Evolutionary conservation across 2,888 invertebrate genomes (phyloP).

Genomic region (Pollenia labialis): DNA sequence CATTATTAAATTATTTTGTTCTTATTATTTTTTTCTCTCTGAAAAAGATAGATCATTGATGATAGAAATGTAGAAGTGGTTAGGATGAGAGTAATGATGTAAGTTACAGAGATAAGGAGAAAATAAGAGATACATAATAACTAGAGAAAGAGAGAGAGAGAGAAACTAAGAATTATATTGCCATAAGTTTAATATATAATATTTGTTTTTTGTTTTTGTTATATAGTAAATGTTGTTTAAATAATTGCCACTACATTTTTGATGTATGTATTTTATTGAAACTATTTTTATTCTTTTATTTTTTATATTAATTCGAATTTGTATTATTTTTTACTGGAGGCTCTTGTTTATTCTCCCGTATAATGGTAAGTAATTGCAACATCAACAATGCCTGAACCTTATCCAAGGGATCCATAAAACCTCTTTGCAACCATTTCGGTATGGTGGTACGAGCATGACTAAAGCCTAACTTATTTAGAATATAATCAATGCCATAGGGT

Average conservation of each 20-base stretch:
- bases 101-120: neutral
- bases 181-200: constrained; percentile 50
- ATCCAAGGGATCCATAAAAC: constrained; percentile 98
- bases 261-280: constrained; percentile 50
- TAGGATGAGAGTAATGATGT: neutral
- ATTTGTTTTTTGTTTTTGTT: neutral
- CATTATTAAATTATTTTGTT: constrained; percentile 27
- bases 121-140: neutral
- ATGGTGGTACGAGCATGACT: constrained; percentile 99
- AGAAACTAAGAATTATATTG: constrained; percentile 57
- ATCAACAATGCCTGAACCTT: constrained; percentile 93
- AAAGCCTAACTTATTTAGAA: constrained; percentile 98
- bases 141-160: constrained; percentile 7
- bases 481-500: constrained; percentile 99
- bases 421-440: constrained; percentile 99
- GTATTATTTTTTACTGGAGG: constrained; percentile 74
- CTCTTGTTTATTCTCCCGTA: constrained; percentile 85
- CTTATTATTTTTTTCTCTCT: neutral
- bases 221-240: constrained; percentile 36
- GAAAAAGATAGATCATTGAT: constrained; percentile 15
- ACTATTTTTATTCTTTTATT: constrained; percentile 54
- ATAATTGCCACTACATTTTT: constrained; percentile 67
- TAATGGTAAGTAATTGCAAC: constrained; percentile 88
- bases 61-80: neutral
- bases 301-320: constrained; percentile 58